Conservation (phyloP, 2,888 invertebrate species). For the Erebia epiphron region DNA sequence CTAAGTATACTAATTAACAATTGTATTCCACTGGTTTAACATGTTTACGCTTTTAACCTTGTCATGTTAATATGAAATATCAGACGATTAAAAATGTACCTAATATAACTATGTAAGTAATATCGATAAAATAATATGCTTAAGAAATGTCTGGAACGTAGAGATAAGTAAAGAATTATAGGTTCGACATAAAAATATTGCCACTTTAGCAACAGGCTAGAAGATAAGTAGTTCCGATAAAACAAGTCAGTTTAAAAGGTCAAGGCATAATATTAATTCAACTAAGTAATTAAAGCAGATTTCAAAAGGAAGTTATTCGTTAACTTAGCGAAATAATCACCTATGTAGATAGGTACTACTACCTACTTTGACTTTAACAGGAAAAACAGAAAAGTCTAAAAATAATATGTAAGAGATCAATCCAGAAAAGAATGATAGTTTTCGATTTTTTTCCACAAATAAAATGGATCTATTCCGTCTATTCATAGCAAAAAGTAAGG, state of each 20-base stretch:
- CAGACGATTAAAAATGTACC: background rate
- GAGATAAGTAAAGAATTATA: background rate
- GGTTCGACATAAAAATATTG: background rate
- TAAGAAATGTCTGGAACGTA: background rate
- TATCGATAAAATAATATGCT: background rate
- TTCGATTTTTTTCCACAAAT: too few relatives aligned
- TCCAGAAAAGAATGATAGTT: too few relatives aligned
- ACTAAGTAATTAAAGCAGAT: too few relatives aligned
- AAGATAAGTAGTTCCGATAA: background rate
- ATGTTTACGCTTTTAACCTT: slow-evolving; percentile 2
- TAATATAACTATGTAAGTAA: too few relatives aligned
- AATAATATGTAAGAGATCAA: too few relatives aligned
- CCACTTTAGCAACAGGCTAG: background rate
- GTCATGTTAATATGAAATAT: background rate
- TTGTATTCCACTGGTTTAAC: background rate
- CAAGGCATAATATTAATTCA: background rate
- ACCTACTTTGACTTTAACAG: too few relatives aligned
- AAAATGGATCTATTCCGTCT: too few relatives aligned
- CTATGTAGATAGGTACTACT: too few relatives aligned
- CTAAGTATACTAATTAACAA: background rate
- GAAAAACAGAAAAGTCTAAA: too few relatives aligned
- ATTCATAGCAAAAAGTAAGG: too few relatives aligned
- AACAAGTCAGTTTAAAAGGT: background rate
- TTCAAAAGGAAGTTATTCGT: too few relatives aligned
- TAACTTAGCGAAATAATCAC: too few relatives aligned